Evolutionary conservation across 2,888 invertebrate species (phyloP).

Genomic region (Noctua pronuba): DNA sequence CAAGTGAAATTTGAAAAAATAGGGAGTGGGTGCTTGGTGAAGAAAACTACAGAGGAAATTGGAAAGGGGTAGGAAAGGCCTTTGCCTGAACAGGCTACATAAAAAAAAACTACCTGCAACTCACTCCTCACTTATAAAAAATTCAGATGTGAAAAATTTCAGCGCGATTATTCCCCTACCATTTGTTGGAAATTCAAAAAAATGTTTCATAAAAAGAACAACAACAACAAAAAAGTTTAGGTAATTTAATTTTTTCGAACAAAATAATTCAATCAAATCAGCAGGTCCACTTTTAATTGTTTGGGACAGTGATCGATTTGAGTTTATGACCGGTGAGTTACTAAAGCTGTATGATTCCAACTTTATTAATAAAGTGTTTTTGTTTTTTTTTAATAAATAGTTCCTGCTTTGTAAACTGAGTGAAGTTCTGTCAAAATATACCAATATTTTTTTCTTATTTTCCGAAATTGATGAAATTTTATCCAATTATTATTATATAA

Average conservation of each 20-base stretch:
- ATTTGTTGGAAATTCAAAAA: background rate
- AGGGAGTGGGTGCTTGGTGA: background rate
- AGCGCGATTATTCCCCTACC: background rate
- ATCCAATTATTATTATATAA: too few species aligned
- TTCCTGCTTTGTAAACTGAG: background rate
- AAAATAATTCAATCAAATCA: slow-evolving; percentile 19
- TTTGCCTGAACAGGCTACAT: background rate
- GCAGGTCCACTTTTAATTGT: background rate
- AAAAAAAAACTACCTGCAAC: background rate
- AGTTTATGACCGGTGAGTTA: background rate
- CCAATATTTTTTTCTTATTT: background rate
- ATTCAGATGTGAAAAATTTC: background rate
- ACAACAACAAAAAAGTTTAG: slow-evolving; percentile 3
- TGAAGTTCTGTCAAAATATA: background rate
- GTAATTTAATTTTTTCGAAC: slow-evolving; percentile 16
- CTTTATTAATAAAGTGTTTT: background rate
- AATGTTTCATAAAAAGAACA: background rate
- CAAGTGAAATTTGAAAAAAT: slow-evolving; percentile 1
- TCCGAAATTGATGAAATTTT: background rate
- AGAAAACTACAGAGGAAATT: background rate
- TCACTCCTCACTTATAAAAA: too few species aligned
- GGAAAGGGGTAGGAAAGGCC: background rate
- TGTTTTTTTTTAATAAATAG: background rate
- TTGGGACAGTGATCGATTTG: slow-evolving; percentile 23
- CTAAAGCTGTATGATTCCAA: background rate